Base-by-base conservation (phyloP, 2,797 vertebrate genomes). In the Erithacus rubecula region DNA sequence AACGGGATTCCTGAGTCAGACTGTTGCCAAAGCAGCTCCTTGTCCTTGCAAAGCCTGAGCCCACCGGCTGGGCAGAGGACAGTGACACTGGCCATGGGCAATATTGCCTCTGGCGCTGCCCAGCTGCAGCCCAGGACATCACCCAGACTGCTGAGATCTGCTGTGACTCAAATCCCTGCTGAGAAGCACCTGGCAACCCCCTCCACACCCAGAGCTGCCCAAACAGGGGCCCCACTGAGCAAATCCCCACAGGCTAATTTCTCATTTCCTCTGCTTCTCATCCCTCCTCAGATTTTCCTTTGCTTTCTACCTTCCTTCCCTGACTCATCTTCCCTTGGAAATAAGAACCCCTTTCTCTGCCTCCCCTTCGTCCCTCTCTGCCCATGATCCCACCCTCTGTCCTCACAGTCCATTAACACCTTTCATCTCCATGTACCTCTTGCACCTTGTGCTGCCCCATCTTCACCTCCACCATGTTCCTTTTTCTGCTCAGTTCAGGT, bases 1-100 rank as follows among this genome's bases (percentile, higher is more conserved):
- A 63, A 11, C 0, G 64, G 72, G 75, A 95, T 94, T 95, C 94
- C 88, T 90, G 72, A 75, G 51, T 70, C 68, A 94, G 80, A 41
- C 46, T 49, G 43, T 60, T 95, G 65, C 87, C 83, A 62, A 90
- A 94, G 92, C 86, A 37, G 55, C 46, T 77, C 67, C 76, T 41
- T 49, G 65, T 69, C 91, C 83, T 75, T 64, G 59, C 55, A 67
- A 64, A 91, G 70, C 79, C 89, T 2, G 5, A 83, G 71, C 51
- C 84, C 78, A 63, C 58, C 6, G 6, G 5, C 21, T 1, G 14
- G 72, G 68, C 72, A 92, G 53, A 72, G 49, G 65, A 67, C 71
- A 80, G n/a, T 6, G 59, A 21, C 29, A 29, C 21, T 43, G 72
- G 12, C n/a, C 18, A 21, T 0, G 47, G 41, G 30, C 19, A 60